A percentile compares a stretch with the other conserved stretches of the same genome.
Conservation (phyloP, 2,113 vertebrate genomes). For the Anarrhichthys ocellatus region DNA sequence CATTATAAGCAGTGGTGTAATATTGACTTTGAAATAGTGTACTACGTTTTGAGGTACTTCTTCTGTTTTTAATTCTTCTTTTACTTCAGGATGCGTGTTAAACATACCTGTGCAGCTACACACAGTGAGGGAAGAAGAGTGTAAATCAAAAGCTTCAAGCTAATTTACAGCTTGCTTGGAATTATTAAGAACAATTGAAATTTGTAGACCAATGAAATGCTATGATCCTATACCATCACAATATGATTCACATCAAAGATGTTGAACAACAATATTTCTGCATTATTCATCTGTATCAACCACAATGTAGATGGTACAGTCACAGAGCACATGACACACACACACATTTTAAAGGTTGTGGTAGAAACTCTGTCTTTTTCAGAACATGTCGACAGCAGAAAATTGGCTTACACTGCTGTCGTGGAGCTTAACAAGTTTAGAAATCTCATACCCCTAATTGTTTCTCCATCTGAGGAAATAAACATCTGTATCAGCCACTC, state of each 20-base stretch:
- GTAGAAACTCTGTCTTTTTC: neutral
- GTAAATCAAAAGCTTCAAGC: no score
- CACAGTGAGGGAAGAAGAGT: no score
- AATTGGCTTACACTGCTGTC: neutral
- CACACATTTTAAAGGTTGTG: neutral
- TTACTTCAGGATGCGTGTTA: no score
- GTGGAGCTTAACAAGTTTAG: slow-evolving; percentile 21
- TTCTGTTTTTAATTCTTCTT: no score
- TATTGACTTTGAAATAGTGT: no score
- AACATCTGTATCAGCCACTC: slow-evolving; percentile 33
- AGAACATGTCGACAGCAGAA: neutral
- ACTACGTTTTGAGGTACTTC: no score
- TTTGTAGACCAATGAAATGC: no score
- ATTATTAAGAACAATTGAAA: no score
- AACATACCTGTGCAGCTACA: no score
- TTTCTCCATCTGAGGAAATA: slow-evolving; percentile 35
- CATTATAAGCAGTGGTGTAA: no score
- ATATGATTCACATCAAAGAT: neutral
- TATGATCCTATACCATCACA: neutral
- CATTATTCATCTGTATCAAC: neutral
- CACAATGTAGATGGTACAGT: neutral
- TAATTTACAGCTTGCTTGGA: no score
- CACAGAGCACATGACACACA: slow-evolving; percentile 2
- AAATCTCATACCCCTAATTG: slow-evolving; percentile 17
- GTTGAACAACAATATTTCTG: no score